Conservation (phyloP, 2,888 invertebrate species). For the Microdon myrmicae region DNA sequence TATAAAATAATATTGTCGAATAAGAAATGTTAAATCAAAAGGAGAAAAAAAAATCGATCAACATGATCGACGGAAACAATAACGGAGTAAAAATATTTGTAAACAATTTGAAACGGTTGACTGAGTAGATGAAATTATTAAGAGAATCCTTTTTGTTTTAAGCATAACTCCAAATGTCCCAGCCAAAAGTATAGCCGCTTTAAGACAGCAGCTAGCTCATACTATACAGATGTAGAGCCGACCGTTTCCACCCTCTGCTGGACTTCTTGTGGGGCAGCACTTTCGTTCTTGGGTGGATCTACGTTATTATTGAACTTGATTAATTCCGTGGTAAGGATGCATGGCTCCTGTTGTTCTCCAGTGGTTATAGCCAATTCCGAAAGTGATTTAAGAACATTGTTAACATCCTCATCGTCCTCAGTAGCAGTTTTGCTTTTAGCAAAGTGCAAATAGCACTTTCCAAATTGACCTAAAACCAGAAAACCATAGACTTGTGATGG, state of each 20-base stretch:
- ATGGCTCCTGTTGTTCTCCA: slow-evolving; percentile 57
- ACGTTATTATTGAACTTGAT: slow-evolving; percentile 57
- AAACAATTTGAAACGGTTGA: slow-evolving; percentile 50
- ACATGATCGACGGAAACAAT: slow-evolving; percentile 6
- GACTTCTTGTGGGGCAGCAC: slow-evolving; percentile 13
- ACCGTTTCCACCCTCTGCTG: slow-evolving; percentile 63
- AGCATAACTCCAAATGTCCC: slow-evolving; percentile 61
- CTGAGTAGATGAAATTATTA: slow-evolving; percentile 46
- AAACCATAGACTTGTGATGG: background rate
- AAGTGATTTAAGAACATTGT: slow-evolving; percentile 63
- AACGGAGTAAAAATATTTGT: slow-evolving; percentile 33
- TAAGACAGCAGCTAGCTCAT: slow-evolving; percentile 63
- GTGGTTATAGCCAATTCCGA: slow-evolving; percentile 57
- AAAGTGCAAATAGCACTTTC: slow-evolving; percentile 80
- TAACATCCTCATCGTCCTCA: slow-evolving; percentile 63
- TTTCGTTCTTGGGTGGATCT: slow-evolving; percentile 44
- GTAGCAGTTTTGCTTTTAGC: slow-evolving; percentile 71
- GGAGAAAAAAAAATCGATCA: slow-evolving; percentile 7
- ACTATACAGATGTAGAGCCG: slow-evolving; percentile 67
- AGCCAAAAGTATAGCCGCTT: slow-evolving; percentile 64
- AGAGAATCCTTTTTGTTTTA: slow-evolving; percentile 62
- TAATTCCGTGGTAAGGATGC: slow-evolving; percentile 62
- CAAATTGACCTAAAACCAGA: slow-evolving; percentile 70
- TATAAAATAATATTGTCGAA: slow-evolving; percentile 12
- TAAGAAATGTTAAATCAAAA: slow-evolving; percentile 7